Evolutionary conservation across 1,140 invertebrate species (phyloP), one percentile per base, ranked within the genome.

Genomic region (Hesperophylax magnus): DNA sequence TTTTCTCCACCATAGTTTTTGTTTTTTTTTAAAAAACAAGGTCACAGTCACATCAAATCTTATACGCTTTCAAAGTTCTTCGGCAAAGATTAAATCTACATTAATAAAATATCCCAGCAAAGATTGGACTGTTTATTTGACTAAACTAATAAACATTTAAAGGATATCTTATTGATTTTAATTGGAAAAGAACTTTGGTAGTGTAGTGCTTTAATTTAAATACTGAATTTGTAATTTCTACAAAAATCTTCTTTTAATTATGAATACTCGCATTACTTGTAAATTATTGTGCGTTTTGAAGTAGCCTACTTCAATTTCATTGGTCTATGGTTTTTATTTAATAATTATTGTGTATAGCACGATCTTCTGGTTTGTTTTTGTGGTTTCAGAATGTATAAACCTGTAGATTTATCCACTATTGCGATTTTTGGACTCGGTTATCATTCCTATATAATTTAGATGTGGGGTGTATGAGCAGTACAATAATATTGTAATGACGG

Each of bases 361-460:
- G 31, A 22, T 67, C 17, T 67, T 27, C 1, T 67, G 18, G 18
- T 65, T 27, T 65, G 61, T 65, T 67, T 67, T 34, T 67, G 11
- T 22, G 58, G 18, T 61, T 61, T 61, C 58, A 24, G 24, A 61
- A 61, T 61, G 24, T 60, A 20, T 60, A n/a, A 60, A n/a, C n/a
- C 56, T 22, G n/a, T 61, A 61, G 58, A 20, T 18, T 61, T 61
- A 22, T 24, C 58, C 39, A 47, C 39, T 47, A 47, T 61, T 61
- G 58, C 17, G 11, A 61, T 61, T 7, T 22, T 24, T 61, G 58
- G 24, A 20, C 17, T 71, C 67, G 4, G 67, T 17, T 47, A 71
- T 53, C 67, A 71, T 71, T 71, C 67, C 67, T 71, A 53, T 31
- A 71, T 53, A 52, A 52, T 71, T 52, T 71, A 71, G 39, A 47